These are phyloP conservation scores for Ametastegia equiseti DNA, from an alignment of 2,888 invertebrate genomes.

Conservation along the genomic window DNA sequence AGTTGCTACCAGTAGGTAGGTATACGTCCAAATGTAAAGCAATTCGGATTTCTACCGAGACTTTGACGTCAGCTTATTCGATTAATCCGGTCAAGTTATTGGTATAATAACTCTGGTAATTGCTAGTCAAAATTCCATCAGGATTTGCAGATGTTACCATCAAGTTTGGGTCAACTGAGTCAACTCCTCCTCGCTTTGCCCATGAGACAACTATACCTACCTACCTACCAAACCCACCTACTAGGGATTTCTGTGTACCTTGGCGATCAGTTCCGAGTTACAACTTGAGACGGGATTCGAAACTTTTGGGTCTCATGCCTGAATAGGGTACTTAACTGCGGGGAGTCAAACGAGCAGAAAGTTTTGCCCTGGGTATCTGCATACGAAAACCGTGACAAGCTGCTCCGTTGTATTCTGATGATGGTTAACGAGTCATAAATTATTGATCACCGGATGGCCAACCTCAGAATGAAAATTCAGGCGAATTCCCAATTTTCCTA, in stretches of 20 bases:
- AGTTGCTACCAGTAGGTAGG: no score
- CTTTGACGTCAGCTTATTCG: not conserved
- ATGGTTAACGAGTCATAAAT: constrained; percentile 16
- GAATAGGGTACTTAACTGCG: constrained; percentile 41
- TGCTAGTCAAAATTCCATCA: constrained; percentile 33
- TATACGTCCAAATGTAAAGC: not conserved
- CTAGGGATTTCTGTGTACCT: constrained; percentile 43
- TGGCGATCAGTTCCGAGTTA: constrained; percentile 45
- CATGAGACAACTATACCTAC: constrained; percentile 16
- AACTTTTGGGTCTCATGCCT: constrained; percentile 40
- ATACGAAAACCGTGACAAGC: constrained; percentile 40
- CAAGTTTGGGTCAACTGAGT: constrained; percentile 26
- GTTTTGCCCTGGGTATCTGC: constrained; percentile 45
- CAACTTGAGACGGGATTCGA: constrained; percentile 41
- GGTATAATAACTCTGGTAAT: constrained; percentile 18
- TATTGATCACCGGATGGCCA: constrained; percentile 9
- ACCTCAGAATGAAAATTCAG: not conserved
- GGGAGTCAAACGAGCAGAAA: constrained; percentile 41
- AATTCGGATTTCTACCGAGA: no score
- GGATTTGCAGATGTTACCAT: constrained; percentile 34
- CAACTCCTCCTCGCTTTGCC: constrained; percentile 16
- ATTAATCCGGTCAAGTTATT: constrained; percentile 11
- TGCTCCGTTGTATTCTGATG: constrained; percentile 26
- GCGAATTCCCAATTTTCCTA: not conserved
- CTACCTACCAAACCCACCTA: not conserved